Base-by-base conservation (phyloP, 2,888 invertebrate species). In the Heliconius charithonia region DNA sequence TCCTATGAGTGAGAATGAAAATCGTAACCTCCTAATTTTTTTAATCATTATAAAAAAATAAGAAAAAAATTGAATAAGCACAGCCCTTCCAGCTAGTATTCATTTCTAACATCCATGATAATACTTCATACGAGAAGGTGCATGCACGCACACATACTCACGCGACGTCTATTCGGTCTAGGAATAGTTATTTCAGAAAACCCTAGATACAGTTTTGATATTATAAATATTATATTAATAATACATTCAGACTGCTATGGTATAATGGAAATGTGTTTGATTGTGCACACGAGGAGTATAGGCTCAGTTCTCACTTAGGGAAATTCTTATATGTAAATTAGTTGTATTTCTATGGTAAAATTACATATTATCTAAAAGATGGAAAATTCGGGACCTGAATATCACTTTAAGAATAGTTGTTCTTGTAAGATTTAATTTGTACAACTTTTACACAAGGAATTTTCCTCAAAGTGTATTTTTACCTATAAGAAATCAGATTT, bases 81-180 rank as follows among this genome's bases (percentile, higher is more conserved):
- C 32, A 80, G 13, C 89, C 32, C 81, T 85, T 93, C 92, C 56
- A 93, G 91, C 76, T 87, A 90, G 91, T 88, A 79, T 85, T 91
- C 83, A 81, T 85, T 90, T 92, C 91, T 91, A 78, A 82, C 71
- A 87, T 91, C 92, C 22, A 81, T 76, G 92, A 86, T 85, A 87
- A 87, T 85, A 86, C 85, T 89, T 88, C 87, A 88, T 90, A 89
- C 88, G 90, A 88, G 88, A 91, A 92, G 92, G 92, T 92, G 92
- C 90, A 91, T 85, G 82, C 86, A 88, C 91, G 83, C 91, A 90
- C 92, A 92, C 92, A 89, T 82, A 82, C 81, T 82, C 79, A 83
- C 70, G 27, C 81, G 80, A 84, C 88, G 88, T 88, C 89, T 91
- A 91, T 91, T 89, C 88, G 89, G 88, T 91, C 91, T 92, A 91